Base-by-base conservation (phyloP, 2,888 invertebrate species). In the Coenonympha arcania region DNA sequence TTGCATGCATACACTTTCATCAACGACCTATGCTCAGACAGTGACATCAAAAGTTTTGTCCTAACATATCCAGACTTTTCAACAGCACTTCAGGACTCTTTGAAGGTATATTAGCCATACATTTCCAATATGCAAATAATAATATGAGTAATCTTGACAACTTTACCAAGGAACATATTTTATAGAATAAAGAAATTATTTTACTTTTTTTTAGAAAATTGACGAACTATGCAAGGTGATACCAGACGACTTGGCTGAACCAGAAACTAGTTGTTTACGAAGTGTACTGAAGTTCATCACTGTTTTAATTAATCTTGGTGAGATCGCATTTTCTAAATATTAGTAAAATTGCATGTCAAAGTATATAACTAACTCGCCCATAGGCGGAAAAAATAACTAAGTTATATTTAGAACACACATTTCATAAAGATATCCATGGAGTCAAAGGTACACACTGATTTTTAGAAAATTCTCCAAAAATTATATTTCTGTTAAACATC, bases 1-100 rank as follows among this genome's bases (percentile, higher is more conserved):
- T 69, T 82, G 0, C 86, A 87, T 51, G 78, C 84, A 0, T 79
- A 79, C 60, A 81, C 84, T 0, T 83, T 87, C 45, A 64, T 87
- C 34, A 78, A 76, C 24, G 87, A 87, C 26, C 61, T 87, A 6
- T 82, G 79, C 52, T 56, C 65, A 0, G 85, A 87, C 61, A 62
- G 48, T 20, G 77, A 74, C 39, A 58, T 86, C 16, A 65, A 70
- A 2, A 63, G 65, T 26, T 79, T 71, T 48, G 82, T 87, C 28
- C 52, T 78, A 1, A 73, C 76, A 1, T 87, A 86, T 57, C 76
- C 79, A 2, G 56, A 80, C 42, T 85, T 81, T 43, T 60, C 63
- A 6, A 56, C 59, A 1, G 60, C 74, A 0, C 64, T 86, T 4
- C 63, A 66, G 4, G 78, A 79, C 3, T 69, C 71, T 6, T 53